phyloP scores from a whole-genome alignment of 1,140 invertebrate species.

The Dermatophagoides farinae region DNA sequence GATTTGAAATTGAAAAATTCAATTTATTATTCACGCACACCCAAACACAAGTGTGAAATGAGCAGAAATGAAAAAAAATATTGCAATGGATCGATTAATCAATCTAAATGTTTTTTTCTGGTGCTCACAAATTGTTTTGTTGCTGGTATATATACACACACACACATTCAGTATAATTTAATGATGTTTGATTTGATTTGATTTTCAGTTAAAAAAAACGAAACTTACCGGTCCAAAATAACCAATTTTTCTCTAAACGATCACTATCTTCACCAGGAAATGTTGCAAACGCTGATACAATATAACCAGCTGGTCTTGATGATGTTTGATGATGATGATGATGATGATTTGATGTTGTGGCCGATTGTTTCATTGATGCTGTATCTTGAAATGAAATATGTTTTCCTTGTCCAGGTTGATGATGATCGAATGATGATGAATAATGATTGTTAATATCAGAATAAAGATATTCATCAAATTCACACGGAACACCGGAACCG shows the following conservation, averaged over 20 bases:
- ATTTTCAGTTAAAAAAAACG: neutral
- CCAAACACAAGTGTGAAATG: too few species aligned
- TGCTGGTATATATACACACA: too few species aligned
- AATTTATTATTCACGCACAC: too few species aligned
- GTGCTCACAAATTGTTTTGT: too few species aligned
- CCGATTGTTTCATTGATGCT: neutral
- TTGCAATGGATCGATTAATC: too few species aligned
- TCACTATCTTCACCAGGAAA: slow-evolving; percentile 78
- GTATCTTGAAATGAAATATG: neutral
- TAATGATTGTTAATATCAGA: too few species aligned
- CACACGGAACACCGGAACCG: slow-evolving; percentile 1
- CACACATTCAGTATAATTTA: too few species aligned
- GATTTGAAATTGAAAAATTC: too few species aligned
- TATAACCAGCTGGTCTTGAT: slow-evolving; percentile 47
- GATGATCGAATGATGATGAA: neutral
- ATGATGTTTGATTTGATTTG: too few species aligned
- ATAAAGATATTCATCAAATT: neutral
- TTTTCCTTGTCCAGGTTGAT: neutral
- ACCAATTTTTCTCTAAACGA: slow-evolving; percentile 73
- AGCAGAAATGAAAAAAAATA: too few species aligned
- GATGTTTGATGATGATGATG: neutral
- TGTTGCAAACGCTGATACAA: slow-evolving; percentile 77
- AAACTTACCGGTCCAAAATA: slow-evolving; percentile 62
- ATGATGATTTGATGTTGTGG: too few species aligned
- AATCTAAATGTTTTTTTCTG: too few species aligned